phyloP scores from a whole-genome alignment of 2,888 invertebrate genomes.

The Heterodera filipjevi region DNA sequence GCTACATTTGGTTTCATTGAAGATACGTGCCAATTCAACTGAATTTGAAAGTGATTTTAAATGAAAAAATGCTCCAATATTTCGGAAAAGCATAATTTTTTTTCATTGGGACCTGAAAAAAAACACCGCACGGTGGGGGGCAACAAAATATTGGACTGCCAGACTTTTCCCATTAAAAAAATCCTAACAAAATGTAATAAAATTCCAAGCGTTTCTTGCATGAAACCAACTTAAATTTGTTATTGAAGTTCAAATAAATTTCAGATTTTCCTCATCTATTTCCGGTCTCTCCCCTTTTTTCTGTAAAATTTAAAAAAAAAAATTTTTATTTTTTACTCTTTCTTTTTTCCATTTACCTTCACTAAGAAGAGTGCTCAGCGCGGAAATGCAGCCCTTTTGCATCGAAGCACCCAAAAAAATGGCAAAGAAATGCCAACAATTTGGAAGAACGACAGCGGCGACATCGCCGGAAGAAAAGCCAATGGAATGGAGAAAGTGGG shows the following conservation, averaged over 20 bases:
- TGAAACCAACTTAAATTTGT: too few relatives aligned
- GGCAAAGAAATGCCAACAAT: constrained; percentile 36
- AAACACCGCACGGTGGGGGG: too few relatives aligned
- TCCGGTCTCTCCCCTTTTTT: too few relatives aligned
- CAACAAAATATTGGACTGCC: too few relatives aligned
- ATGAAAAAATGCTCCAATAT: constrained; percentile 16
- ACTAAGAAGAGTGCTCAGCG: constrained; percentile 33
- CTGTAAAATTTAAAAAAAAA: too few relatives aligned
- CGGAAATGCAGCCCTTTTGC: constrained; percentile 33
- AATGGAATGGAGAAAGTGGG: constrained; percentile 31
- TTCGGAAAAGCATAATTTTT: neutral
- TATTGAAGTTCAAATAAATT: too few relatives aligned
- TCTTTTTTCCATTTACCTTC: constrained; percentile 26
- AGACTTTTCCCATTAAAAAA: too few relatives aligned
- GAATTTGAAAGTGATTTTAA: neutral
- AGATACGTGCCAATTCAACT: constrained; percentile 12
- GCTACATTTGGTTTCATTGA: constrained; percentile 19
- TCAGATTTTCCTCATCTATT: too few relatives aligned
- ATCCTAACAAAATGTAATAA: too few relatives aligned
- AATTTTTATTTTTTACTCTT: too few relatives aligned
- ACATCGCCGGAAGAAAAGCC: constrained; percentile 37
- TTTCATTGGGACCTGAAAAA: too few relatives aligned
- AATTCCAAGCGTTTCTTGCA: too few relatives aligned
- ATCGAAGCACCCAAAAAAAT: constrained; percentile 29
- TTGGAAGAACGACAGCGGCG: constrained; percentile 25